Conservation (phyloP, 2,113 vertebrate species). For the Amphiprion percula region DNA sequence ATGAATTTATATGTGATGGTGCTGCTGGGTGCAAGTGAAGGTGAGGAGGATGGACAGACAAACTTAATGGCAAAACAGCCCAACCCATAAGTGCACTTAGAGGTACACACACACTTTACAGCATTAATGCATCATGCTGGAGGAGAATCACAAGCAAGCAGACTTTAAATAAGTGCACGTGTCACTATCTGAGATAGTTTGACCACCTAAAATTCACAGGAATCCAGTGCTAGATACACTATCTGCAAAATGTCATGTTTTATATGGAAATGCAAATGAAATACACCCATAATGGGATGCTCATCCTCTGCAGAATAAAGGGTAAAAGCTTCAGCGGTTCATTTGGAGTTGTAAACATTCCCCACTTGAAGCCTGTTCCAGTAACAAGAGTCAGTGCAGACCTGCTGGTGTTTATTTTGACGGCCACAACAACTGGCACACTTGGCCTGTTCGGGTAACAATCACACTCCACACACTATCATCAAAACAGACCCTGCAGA, state of each 20-base stretch:
- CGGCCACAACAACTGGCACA: constrained; percentile 32
- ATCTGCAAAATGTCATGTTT: not conserved
- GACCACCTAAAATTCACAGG: not conserved
- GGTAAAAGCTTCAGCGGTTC: not conserved
- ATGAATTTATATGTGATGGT: not conserved
- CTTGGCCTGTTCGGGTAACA: constrained; percentile 5
- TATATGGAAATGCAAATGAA: not conserved
- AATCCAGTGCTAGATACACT: not conserved
- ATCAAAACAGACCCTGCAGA: constrained; percentile 32
- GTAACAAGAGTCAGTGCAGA: constrained; percentile 10
- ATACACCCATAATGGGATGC: not conserved
- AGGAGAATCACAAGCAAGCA: not conserved
- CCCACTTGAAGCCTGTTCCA: constrained; percentile 22
- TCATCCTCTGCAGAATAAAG: not conserved
- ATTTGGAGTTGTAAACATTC: constrained; percentile 37
- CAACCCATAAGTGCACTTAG: constrained; percentile 3
- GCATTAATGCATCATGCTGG: not conserved
- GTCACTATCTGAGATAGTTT: not conserved
- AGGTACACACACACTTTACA: too few species aligned
- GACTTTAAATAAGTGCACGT: not conserved
- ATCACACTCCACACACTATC: not conserved
- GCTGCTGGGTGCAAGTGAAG: not conserved
- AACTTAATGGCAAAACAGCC: constrained; percentile 26
- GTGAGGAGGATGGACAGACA: not conserved
- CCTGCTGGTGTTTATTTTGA: constrained; percentile 59